Evolutionary conservation across 1,140 invertebrate genomes (phyloP).

Genomic region (Drosophila bocki): DNA sequence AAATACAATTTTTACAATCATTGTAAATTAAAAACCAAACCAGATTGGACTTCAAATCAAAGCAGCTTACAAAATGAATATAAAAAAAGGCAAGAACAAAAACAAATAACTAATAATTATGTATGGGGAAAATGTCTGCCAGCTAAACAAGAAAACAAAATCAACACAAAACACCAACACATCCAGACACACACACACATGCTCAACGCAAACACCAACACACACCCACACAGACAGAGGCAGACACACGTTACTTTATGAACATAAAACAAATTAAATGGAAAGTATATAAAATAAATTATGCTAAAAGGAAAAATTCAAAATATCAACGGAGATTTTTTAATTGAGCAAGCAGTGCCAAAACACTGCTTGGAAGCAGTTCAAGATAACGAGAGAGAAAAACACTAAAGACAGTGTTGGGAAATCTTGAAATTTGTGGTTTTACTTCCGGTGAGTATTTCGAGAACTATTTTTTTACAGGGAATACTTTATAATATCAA

Average conservation of each 20-base stretch:
- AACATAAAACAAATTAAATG: slow-evolving; percentile 81
- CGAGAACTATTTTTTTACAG: too few relatives aligned
- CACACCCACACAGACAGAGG: slow-evolving; percentile 52
- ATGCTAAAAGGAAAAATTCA: slow-evolving; percentile 76
- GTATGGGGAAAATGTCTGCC: slow-evolving; percentile 34
- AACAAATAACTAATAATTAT: slow-evolving; percentile 16
- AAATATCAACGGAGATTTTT: slow-evolving; percentile 19
- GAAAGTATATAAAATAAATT: slow-evolving; percentile 83
- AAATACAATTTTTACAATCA: slow-evolving; percentile 58
- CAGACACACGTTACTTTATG: slow-evolving; percentile 82
- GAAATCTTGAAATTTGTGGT: background rate
- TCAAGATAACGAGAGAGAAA: too few relatives aligned
- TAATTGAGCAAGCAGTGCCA: background rate
- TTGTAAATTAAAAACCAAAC: slow-evolving; percentile 48
- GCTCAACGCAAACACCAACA: slow-evolving; percentile 35
- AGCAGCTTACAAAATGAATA: slow-evolving; percentile 43
- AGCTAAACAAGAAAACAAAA: slow-evolving; percentile 43
- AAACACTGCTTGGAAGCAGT: too few relatives aligned
- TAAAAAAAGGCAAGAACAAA: slow-evolving; percentile 8
- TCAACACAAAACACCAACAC: slow-evolving; percentile 36
- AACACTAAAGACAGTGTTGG: background rate
- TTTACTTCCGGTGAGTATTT: background rate
- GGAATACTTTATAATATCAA: too few relatives aligned
- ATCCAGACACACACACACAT: slow-evolving; percentile 26
- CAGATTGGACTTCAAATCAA: slow-evolving; percentile 56